These are phyloP conservation scores for Galleria mellonella DNA, from an alignment of 1,140 invertebrate genomes.

Conservation along the genomic window DNA sequence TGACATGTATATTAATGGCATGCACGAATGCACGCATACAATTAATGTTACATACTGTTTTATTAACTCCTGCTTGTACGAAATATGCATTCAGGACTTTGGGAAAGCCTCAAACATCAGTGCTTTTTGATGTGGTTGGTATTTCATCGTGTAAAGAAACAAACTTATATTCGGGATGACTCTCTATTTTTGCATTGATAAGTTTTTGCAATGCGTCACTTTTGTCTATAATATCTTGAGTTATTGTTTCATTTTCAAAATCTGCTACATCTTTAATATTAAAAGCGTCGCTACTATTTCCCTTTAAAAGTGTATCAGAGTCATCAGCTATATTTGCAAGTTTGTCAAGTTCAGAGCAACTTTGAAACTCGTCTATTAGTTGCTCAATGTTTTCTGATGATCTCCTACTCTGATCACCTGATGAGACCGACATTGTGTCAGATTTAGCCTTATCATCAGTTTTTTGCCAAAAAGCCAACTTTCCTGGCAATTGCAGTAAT, in stretches of 20 bases:
- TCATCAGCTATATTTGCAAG: conserved; percentile 4
- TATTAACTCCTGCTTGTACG: conserved; percentile 21
- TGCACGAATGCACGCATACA: too few relatives aligned
- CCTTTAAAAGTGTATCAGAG: not conserved
- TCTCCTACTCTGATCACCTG: conserved; percentile 32
- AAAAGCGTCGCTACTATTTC: conserved; percentile 17
- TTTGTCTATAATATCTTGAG: conserved; percentile 44
- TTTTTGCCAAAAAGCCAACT: conserved; percentile 70
- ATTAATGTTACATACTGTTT: conserved; percentile 41
- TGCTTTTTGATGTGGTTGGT: conserved; percentile 54
- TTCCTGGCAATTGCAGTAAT: conserved; percentile 64
- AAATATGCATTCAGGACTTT: conserved; percentile 23
- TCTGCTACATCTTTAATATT: conserved; percentile 30
- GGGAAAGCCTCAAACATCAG: conserved; percentile 55
- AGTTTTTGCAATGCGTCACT: conserved; percentile 55
- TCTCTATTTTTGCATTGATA: conserved; percentile 58
- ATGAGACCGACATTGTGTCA: conserved; percentile 33
- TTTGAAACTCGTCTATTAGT: conserved; percentile 35
- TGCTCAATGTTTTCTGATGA: conserved; percentile 33
- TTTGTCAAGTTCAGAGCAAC: conserved; percentile 29
- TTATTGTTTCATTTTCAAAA: conserved; percentile 32
- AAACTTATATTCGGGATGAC: conserved; percentile 58
- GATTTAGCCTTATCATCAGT: conserved; percentile 42
- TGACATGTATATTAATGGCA: too few relatives aligned
- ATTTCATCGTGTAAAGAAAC: conserved; percentile 47